phyloP scores from a whole-genome alignment of 2,113 vertebrate species.

The Cheilinus undulatus region DNA sequence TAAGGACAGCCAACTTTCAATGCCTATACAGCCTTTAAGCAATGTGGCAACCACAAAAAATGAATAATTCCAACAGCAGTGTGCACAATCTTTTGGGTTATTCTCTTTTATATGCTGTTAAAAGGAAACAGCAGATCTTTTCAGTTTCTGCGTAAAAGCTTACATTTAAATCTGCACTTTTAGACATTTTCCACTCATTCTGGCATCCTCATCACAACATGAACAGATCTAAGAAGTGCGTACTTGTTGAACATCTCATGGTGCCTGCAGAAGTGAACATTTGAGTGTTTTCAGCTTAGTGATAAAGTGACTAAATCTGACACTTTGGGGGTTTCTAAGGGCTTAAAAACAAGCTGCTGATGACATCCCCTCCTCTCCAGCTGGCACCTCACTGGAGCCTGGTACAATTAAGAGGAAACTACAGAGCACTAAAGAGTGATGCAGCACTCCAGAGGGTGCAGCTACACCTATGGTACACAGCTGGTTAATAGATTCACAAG shows the following conservation, averaged over 20 bases:
- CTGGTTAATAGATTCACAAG: constrained; percentile 70
- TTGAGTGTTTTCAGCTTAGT: constrained; percentile 29
- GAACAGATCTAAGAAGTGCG: constrained; percentile 26
- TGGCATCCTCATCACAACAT: constrained; percentile 11
- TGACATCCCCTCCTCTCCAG: constrained; percentile 61
- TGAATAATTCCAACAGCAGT: constrained; percentile 70
- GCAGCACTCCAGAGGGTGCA: constrained; percentile 62
- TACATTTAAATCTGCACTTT: constrained; percentile 19
- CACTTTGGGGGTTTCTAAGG: constrained; percentile 20
- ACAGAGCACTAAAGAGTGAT: constrained; percentile 67
- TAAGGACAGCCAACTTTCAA: constrained; percentile 71
- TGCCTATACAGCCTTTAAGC: constrained; percentile 67
- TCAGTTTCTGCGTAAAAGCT: constrained; percentile 31
- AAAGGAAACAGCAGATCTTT: constrained; percentile 38
- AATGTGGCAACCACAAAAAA: constrained; percentile 62
- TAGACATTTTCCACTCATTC: constrained; percentile 30
- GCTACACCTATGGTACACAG: constrained; percentile 67
- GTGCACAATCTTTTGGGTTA: constrained; percentile 43
- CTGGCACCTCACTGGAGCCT: constrained; percentile 54
- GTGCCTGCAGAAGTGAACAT: constrained; percentile 35
- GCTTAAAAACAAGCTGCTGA: constrained; percentile 58
- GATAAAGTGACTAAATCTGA: constrained; percentile 47
- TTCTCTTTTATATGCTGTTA: constrained; percentile 52
- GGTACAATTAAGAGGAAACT: constrained; percentile 66
- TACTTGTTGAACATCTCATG: constrained; percentile 44